phyloP scores from a whole-genome alignment of 2,797 vertebrate species.

The Lutjanus argentimaculatus region DNA sequence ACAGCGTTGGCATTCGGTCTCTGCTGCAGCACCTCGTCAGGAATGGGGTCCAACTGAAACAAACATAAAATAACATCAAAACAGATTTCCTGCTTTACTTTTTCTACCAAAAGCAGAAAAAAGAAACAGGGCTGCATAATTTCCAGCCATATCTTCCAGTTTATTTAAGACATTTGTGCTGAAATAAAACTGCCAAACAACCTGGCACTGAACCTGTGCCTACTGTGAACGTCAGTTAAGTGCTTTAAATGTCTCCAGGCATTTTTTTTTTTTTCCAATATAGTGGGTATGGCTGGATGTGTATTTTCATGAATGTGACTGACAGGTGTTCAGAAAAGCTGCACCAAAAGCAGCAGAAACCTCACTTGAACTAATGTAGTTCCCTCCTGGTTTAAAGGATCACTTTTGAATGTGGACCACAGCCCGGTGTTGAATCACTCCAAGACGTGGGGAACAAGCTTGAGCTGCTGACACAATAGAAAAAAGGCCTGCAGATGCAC shows the following conservation, averaged over 20 bases:
- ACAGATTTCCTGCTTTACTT: constrained; percentile 9
- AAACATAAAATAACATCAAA: constrained; percentile 26
- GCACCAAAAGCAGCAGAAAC: constrained; percentile 35
- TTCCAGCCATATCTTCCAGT: constrained; percentile 1
- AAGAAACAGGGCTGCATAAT: background rate
- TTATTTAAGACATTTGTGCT: constrained; percentile 16
- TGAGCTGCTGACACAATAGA: constrained; percentile 76
- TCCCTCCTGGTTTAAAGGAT: constrained; percentile 61
- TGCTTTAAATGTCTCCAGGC: constrained; percentile 20
- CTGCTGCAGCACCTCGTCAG: constrained; percentile 93
- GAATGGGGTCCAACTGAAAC: constrained; percentile 92
- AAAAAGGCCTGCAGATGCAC: constrained; percentile 70
- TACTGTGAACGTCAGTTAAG: constrained; percentile 10
- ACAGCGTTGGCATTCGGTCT: constrained; percentile 93
- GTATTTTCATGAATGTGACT: constrained; percentile 42
- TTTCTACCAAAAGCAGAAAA: background rate
- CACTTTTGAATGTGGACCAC: constrained; percentile 57
- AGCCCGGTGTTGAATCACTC: constrained; percentile 63
- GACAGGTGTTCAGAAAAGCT: constrained; percentile 60
- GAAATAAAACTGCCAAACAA: constrained; percentile 1
- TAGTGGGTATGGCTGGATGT: background rate
- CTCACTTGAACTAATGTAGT: constrained; percentile 47
- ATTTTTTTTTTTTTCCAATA: background rate
- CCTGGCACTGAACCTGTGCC: background rate
- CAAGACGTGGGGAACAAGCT: constrained; percentile 58